Evolutionary conservation across 2,888 invertebrate genomes (phyloP).

Genomic region (Cecidostiba fungosa): DNA sequence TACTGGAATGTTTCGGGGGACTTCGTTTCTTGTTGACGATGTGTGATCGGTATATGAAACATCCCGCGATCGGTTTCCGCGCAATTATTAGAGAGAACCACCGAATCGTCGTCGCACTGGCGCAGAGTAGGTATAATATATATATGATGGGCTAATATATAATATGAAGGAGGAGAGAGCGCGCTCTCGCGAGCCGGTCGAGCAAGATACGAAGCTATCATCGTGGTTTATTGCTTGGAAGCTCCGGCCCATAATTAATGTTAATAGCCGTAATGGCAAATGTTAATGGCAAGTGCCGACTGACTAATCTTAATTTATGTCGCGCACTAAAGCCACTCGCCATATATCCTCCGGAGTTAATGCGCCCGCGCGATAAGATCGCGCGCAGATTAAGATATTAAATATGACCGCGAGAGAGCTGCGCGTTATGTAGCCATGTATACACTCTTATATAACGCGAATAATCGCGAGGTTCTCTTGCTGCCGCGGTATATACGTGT

Average conservation of each 20-base stretch:
- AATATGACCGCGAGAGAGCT: slow-evolving; percentile 66
- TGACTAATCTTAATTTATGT: slow-evolving; percentile 75
- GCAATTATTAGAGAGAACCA: neutral
- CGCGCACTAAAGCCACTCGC: slow-evolving; percentile 72
- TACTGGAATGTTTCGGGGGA: too few relatives aligned
- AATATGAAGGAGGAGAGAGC: slow-evolving; percentile 13
- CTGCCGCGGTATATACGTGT: slow-evolving; percentile 51
- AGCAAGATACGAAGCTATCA: slow-evolving; percentile 60
- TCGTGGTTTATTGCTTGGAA: slow-evolving; percentile 62
- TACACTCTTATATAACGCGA: slow-evolving; percentile 47
- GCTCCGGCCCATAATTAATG: slow-evolving; percentile 71
- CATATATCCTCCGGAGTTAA: slow-evolving; percentile 68
- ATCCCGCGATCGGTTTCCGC: neutral
- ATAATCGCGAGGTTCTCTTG: slow-evolving; percentile 67
- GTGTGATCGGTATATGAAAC: too few relatives aligned
- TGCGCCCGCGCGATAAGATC: slow-evolving; percentile 71
- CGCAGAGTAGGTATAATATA: neutral
- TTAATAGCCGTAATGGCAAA: slow-evolving; percentile 75
- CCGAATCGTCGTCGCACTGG: neutral
- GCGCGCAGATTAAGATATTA: slow-evolving; percentile 73
- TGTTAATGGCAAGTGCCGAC: slow-evolving; percentile 75
- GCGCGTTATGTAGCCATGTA: neutral
- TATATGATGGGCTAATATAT: slow-evolving; percentile 14
- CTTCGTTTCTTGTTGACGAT: too few relatives aligned
- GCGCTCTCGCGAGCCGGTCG: neutral